Percentiles rank a stretch among this genome's conserved stretches.
Conservation (phyloP, 2,888 invertebrate genomes). For the Hymenopus coronatus region DNA sequence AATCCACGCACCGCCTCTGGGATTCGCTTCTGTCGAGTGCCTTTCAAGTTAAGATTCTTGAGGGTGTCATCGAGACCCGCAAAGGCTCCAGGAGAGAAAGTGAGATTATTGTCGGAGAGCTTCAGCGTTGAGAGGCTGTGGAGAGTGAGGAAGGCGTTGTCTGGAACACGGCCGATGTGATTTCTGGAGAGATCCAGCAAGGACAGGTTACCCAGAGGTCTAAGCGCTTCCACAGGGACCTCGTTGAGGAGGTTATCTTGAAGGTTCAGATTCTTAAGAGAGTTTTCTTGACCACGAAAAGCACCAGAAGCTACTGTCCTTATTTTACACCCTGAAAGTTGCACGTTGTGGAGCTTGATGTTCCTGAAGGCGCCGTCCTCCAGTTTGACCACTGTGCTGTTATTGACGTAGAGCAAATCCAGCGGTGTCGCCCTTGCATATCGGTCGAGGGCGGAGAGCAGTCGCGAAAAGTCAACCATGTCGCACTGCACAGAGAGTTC, state of each 20-base stretch:
- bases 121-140: conserved; percentile 75
- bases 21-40: conserved; percentile 74
- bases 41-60: conserved; percentile 87
- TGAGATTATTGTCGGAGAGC: conserved; percentile 83
- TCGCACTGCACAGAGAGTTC: conserved; percentile 89
- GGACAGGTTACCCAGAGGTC: conserved; percentile 65
- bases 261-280: conserved; percentile 79
- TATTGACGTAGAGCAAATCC: conserved; percentile 85
- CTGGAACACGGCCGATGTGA: conserved; percentile 66
- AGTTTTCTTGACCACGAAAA: conserved; percentile 78
- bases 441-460: conserved; percentile 70
- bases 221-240: conserved; percentile 72
- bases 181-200: conserved; percentile 84
- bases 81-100: conserved; percentile 66
- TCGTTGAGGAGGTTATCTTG: conserved; percentile 74
- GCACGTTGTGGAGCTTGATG: conserved; percentile 75
- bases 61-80: conserved; percentile 76
- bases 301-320: conserved; percentile 67
- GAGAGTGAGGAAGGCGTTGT: conserved; percentile 71
- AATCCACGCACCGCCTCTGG: conserved; percentile 77
- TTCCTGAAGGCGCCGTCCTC: conserved; percentile 66
- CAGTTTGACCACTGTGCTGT: conserved; percentile 70
- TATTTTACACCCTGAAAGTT: conserved; percentile 80
- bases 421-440: conserved; percentile 66
- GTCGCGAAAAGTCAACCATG: conserved; percentile 74